phyloP scores from a whole-genome alignment of 1,140 invertebrate genomes.

The Littorina saxatilis region DNA sequence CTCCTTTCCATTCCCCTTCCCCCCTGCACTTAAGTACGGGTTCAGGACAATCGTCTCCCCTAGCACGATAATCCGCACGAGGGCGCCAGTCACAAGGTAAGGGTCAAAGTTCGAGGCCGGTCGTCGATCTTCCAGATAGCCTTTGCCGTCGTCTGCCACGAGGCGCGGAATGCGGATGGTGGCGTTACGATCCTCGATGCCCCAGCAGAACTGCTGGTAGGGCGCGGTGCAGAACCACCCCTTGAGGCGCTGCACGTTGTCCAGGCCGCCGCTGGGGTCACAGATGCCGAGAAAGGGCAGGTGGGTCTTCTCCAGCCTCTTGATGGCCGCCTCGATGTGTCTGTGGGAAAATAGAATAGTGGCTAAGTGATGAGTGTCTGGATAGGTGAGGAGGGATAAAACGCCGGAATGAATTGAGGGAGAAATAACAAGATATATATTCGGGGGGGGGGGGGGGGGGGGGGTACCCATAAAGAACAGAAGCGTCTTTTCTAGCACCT shows the following conservation, averaged over 20 bases:
- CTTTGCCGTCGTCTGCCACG: conserved; percentile 88
- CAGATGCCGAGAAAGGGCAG: conserved; percentile 89
- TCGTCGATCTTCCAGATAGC: conserved; percentile 94
- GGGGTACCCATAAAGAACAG: no score
- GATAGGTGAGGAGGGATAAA: neutral
- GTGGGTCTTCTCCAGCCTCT: conserved; percentile 88
- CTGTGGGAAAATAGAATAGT: conserved; percentile 44
- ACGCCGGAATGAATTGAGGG: neutral
- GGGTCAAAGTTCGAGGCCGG: conserved; percentile 96
- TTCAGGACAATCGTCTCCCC: conserved; percentile 74
- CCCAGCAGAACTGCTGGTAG: conserved; percentile 64
- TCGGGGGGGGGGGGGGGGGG: neutral
- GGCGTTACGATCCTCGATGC: conserved; percentile 75
- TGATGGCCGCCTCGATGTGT: conserved; percentile 78
- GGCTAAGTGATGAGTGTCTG: neutral
- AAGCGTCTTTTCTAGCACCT: no score
- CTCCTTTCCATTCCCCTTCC: conserved; percentile 6
- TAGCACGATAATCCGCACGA: conserved; percentile 52
- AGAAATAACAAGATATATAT: neutral
- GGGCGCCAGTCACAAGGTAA: conserved; percentile 78
- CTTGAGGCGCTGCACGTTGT: conserved; percentile 75
- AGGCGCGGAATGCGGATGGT: conserved; percentile 78
- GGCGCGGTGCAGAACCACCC: conserved; percentile 72
- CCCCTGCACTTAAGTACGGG: conserved; percentile 20
- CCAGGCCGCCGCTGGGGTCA: conserved; percentile 81